Conservation (phyloP, 2,113 vertebrate genomes). For the Artemisiospiza belli region DNA sequence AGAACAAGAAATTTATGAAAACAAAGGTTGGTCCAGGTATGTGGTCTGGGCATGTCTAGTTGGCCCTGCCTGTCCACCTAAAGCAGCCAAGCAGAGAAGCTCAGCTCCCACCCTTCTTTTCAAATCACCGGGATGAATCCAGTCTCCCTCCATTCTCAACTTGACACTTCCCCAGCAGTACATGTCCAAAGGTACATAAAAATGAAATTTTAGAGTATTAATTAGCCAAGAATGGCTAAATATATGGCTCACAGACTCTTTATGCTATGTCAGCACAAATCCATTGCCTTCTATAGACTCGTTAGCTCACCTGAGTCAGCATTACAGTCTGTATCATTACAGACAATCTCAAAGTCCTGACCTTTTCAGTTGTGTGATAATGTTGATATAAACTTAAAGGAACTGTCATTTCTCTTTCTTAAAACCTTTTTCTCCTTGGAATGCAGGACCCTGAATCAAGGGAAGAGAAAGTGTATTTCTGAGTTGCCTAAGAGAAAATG, state of each 20-base stretch:
- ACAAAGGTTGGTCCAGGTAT: neutral
- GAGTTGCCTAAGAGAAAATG: neutral
- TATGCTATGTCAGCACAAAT: neutral
- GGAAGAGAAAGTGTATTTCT: neutral
- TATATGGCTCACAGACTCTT: neutral
- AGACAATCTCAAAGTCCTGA: neutral
- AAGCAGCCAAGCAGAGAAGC: neutral
- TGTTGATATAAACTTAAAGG: constrained; percentile 39
- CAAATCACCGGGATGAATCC: neutral
- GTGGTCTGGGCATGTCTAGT: neutral
- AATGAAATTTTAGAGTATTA: neutral
- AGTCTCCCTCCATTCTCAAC: neutral
- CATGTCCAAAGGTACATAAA: neutral
- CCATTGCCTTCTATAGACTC: neutral
- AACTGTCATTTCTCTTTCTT: constrained; percentile 11
- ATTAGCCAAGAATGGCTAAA: constrained; percentile 1
- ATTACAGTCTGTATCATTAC: neutral
- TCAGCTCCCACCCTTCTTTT: neutral
- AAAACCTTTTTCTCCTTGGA: neutral
- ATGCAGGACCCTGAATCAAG: neutral
- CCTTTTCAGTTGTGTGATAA: constrained; percentile 29
- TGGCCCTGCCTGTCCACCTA: neutral
- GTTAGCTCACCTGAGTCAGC: neutral
- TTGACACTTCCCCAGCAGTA: neutral
- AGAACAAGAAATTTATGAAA: neutral